A percentile compares a stretch with the other conserved stretches of the same genome.
phyloP scores from a whole-genome alignment of 2,113 vertebrate species.

The Panurus biarmicus region DNA sequence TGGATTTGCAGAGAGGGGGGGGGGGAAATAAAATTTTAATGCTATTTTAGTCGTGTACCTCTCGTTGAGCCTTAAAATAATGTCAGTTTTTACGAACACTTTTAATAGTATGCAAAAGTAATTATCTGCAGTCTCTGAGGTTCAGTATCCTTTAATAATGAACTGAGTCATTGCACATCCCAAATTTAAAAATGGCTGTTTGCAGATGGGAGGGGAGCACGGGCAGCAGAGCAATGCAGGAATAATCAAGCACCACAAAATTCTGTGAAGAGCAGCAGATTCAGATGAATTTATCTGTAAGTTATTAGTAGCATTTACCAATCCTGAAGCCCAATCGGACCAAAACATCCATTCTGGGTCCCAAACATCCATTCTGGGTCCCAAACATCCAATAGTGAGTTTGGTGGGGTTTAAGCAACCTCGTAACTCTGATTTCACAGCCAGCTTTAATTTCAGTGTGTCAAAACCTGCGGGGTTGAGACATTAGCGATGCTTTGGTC shows the following conservation, averaged over 20 bases:
- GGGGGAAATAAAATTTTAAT: slow-evolving; percentile 34
- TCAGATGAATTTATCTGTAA: neutral
- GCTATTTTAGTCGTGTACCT: slow-evolving; percentile 17
- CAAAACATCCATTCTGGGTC: neutral
- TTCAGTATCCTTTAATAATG: slow-evolving; percentile 17
- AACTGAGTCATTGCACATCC: neutral
- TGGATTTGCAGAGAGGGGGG: neutral
- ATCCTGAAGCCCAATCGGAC: neutral
- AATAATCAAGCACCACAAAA: neutral
- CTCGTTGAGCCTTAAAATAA: slow-evolving; percentile 41
- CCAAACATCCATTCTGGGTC: neutral
- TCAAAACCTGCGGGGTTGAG: neutral
- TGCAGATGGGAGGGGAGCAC: neutral
- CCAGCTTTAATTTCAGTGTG: neutral
- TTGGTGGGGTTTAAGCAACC: neutral
- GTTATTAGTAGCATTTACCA: neutral
- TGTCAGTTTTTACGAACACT: slow-evolving; percentile 36
- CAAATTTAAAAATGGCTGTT: neutral
- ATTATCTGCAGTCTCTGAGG: slow-evolving; percentile 28
- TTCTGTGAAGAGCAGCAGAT: neutral
- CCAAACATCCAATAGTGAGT: too few relatives aligned
- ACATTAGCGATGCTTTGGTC: neutral
- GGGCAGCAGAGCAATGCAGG: neutral
- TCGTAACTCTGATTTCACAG: neutral
- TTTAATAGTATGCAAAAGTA: slow-evolving; percentile 39